These are phyloP conservation scores for Drosophila kepulauana DNA, from an alignment of 1,140 invertebrate species.

Conservation along the genomic window DNA sequence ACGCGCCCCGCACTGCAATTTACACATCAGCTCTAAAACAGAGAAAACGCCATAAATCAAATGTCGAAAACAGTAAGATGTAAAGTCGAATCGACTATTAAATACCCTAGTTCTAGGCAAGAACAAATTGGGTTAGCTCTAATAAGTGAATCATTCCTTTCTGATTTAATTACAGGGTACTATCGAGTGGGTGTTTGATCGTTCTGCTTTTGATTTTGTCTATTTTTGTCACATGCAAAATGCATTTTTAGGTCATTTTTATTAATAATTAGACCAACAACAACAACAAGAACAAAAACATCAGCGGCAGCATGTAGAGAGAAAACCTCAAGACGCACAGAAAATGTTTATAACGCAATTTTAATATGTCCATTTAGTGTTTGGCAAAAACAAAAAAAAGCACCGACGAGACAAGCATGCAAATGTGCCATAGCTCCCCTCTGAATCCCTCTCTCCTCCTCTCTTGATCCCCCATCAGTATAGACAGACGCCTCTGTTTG, in stretches of 20 bases:
- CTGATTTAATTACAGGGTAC: slow-evolving; percentile 14
- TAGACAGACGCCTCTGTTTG: not conserved
- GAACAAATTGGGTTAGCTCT: too few species aligned
- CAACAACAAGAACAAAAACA: not conserved
- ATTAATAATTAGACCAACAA: slow-evolving; percentile 47
- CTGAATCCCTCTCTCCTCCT: not conserved
- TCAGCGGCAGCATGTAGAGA: slow-evolving; percentile 22
- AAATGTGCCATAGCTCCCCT: slow-evolving; percentile 21
- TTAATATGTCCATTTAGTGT: slow-evolving; percentile 68
- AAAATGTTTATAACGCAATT: slow-evolving; percentile 63
- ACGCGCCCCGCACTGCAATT: slow-evolving; percentile 4
- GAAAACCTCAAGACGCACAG: slow-evolving; percentile 18
- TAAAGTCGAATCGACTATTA: not conserved
- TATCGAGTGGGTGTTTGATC: not conserved
- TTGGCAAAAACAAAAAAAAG: slow-evolving; percentile 25
- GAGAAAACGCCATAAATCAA: slow-evolving; percentile 37
- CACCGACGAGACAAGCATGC: slow-evolving; percentile 32
- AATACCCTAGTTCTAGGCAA: not conserved
- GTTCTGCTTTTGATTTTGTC: slow-evolving; percentile 22
- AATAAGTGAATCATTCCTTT: not conserved
- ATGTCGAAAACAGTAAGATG: slow-evolving; percentile 10
- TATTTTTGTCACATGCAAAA: slow-evolving; percentile 56
- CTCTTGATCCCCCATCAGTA: not conserved
- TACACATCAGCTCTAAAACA: slow-evolving; percentile 30
- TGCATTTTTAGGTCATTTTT: slow-evolving; percentile 79